phyloP scores from a whole-genome alignment of 2,888 invertebrate genomes.

The Geotrupes spiniger region DNA sequence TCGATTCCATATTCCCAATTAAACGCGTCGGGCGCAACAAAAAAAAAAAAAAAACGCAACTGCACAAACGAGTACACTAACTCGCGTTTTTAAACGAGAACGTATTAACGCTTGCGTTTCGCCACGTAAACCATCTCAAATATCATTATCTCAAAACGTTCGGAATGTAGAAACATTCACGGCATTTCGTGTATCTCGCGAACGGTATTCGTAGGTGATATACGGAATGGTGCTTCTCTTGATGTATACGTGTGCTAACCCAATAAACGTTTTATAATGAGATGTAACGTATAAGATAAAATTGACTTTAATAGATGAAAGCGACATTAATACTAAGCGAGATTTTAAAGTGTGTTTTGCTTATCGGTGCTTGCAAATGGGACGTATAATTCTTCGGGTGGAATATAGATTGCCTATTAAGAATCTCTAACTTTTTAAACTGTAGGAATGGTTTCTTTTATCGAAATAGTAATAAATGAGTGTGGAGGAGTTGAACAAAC shows the following conservation, averaged over 20 bases:
- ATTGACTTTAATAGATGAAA: too few species aligned
- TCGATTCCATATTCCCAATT: slow-evolving; percentile 13
- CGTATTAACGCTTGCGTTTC: slow-evolving; percentile 2
- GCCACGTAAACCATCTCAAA: not conserved
- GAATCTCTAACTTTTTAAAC: too few species aligned
- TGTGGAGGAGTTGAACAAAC: too few species aligned
- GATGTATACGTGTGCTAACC: slow-evolving; percentile 1
- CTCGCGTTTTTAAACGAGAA: slow-evolving; percentile 6
- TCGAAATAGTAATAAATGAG: too few species aligned
- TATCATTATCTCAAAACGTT: slow-evolving; percentile 4
- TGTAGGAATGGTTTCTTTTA: too few species aligned
- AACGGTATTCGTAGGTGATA: slow-evolving; percentile 9
- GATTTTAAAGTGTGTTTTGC: too few species aligned
- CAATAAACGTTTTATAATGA: slow-evolving; percentile 1
- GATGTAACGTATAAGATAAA: too few species aligned
- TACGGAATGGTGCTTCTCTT: slow-evolving; percentile 5
- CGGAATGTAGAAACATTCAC: slow-evolving; percentile 11
- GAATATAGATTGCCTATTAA: too few species aligned
- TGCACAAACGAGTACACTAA: slow-evolving; percentile 10
- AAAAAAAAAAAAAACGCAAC: slow-evolving; percentile 3
- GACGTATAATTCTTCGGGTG: too few species aligned
- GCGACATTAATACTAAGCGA: too few species aligned
- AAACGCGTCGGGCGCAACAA: slow-evolving; percentile 7
- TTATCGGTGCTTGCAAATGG: too few species aligned
- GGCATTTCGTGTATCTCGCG: slow-evolving; percentile 4